Conservation (phyloP, 2,113 vertebrate genomes). For the Hippolais icterina region DNA sequence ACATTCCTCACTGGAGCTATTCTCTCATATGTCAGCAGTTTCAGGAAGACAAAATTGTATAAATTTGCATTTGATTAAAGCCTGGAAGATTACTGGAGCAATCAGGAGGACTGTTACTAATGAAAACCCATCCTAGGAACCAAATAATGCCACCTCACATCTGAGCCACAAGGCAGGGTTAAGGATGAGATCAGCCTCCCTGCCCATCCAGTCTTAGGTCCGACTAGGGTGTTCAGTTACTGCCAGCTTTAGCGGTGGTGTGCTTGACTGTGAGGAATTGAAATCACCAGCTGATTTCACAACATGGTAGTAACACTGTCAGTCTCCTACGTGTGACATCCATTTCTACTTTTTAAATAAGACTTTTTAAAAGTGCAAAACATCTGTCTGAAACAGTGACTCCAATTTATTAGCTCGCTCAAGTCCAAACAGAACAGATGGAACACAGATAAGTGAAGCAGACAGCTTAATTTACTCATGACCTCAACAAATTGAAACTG, state of each 20-base stretch:
- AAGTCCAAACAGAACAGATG: slow-evolving; percentile 62
- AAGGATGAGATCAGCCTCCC: not conserved
- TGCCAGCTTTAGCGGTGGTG: not conserved
- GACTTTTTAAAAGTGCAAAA: slow-evolving; percentile 13
- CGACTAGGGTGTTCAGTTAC: not conserved
- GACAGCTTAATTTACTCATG: slow-evolving; percentile 56
- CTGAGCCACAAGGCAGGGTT: not conserved
- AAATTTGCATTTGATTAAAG: slow-evolving; percentile 34
- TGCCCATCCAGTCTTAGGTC: not conserved
- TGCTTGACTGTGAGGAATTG: not conserved
- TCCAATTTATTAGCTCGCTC: not conserved
- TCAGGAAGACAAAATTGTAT: slow-evolving; percentile 33
- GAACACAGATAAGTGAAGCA: slow-evolving; percentile 63
- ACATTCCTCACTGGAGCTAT: not conserved
- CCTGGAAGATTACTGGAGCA: slow-evolving; percentile 36
- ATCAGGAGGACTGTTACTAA: not conserved
- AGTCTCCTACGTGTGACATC: not conserved
- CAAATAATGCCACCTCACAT: not conserved
- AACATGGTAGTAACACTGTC: not conserved
- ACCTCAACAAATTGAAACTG: slow-evolving; percentile 43
- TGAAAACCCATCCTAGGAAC: not conserved
- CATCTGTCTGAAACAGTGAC: not conserved
- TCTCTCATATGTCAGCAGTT: slow-evolving; percentile 41
- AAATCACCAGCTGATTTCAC: slow-evolving; percentile 4
- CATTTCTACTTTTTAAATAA: slow-evolving; percentile 6